Conservation (phyloP, 1,140 invertebrate genomes). For the Himalopsyche phryganea region DNA sequence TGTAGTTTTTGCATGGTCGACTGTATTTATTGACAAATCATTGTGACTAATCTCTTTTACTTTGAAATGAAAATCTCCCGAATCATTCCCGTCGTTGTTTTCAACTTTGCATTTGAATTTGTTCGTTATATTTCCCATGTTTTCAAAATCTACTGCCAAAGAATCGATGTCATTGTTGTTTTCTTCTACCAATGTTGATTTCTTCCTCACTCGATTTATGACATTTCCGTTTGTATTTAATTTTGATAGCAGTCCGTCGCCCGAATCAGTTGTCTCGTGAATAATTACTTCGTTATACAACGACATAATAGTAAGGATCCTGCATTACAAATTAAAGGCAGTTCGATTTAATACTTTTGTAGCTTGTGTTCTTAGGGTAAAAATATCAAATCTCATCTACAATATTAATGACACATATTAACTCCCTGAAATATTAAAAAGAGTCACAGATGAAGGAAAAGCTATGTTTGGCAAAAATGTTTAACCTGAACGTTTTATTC, state of each 20-base stretch:
- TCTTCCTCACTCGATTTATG: background rate
- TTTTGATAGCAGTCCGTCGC: too few species aligned
- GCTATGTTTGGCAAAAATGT: too few species aligned
- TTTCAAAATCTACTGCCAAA: slow-evolving; percentile 43
- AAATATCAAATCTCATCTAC: too few species aligned
- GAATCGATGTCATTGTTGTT: slow-evolving; percentile 51
- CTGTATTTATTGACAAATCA: background rate
- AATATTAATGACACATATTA: too few species aligned
- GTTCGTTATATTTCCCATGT: slow-evolving; percentile 46
- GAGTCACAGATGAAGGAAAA: too few species aligned
- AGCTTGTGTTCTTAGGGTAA: too few species aligned
- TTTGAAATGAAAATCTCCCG: slow-evolving; percentile 34
- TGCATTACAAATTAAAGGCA: background rate
- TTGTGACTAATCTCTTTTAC: slow-evolving; percentile 37
- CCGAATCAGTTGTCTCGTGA: too few species aligned
- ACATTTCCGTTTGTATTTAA: too few species aligned
- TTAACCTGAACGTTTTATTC: too few species aligned
- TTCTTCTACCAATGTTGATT: slow-evolving; percentile 38
- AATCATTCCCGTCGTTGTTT: slow-evolving; percentile 8
- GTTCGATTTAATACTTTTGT: background rate
- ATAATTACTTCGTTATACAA: too few species aligned
- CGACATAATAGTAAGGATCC: background rate
- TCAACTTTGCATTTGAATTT: slow-evolving; percentile 12
- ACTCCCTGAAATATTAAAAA: too few species aligned
- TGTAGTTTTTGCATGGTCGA: background rate